phyloP scores from a whole-genome alignment of 2,113 vertebrate genomes.

The Himantopus leucocephalus region DNA sequence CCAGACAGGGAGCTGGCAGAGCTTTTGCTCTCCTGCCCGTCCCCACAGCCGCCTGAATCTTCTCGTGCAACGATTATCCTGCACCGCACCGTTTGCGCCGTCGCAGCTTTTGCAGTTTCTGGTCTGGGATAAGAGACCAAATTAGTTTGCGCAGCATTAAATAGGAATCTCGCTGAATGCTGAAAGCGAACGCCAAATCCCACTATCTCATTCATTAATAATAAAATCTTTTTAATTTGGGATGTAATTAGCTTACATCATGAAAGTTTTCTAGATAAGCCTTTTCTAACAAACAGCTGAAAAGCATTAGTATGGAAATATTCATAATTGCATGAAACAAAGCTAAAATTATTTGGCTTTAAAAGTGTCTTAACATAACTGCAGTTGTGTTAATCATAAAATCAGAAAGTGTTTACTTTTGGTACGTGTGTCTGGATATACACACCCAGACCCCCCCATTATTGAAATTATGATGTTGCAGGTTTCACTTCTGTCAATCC shows the following conservation, averaged over 20 bases:
- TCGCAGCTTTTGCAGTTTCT: neutral
- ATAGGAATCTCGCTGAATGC: neutral
- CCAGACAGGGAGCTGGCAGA: neutral
- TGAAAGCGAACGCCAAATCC: neutral
- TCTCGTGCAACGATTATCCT: neutral
- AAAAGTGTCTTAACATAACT: neutral
- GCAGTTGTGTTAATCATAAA: neutral
- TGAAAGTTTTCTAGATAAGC: neutral
- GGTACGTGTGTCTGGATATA: rapidly evolving
- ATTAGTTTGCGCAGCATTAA: neutral
- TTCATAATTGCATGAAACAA: neutral
- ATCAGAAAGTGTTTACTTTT: neutral
- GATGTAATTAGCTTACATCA: neutral
- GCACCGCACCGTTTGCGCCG: rapidly evolving
- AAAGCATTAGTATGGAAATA: neutral
- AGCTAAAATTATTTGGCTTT: neutral
- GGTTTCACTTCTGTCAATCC: neutral
- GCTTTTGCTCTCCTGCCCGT: neutral
- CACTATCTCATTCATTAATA: neutral
- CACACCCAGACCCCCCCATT: neutral
- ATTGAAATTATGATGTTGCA: neutral
- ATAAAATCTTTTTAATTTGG: neutral
- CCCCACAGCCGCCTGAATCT: neutral
- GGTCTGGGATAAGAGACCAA: neutral
- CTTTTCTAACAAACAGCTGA: neutral